phyloP scores from a whole-genome alignment of 2,888 invertebrate species.

The Catocala fraxini region DNA sequence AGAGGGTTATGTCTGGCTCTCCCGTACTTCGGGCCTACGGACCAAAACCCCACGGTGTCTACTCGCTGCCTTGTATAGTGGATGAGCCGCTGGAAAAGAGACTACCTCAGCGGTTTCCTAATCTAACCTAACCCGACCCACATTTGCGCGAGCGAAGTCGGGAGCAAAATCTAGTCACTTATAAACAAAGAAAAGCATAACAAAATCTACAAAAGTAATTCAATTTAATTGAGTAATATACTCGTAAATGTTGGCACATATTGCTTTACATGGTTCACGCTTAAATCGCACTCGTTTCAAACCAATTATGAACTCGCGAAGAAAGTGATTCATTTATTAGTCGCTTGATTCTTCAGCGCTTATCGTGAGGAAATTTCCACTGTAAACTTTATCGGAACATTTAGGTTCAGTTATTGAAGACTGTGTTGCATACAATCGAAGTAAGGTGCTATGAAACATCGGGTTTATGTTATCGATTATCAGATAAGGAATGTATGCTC shows the following conservation, averaged over 20 bases:
- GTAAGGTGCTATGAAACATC: neutral
- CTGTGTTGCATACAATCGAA: conserved; percentile 7
- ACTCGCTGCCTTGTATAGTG: too few relatives aligned
- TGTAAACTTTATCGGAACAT: conserved; percentile 34
- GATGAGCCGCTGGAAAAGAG: too few relatives aligned
- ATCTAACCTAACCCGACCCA: too few relatives aligned
- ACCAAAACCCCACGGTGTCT: too few relatives aligned
- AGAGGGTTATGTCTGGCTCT: too few relatives aligned
- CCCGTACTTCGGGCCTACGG: too few relatives aligned
- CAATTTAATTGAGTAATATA: neutral
- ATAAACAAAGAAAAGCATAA: too few relatives aligned
- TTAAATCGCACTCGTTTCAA: conserved; percentile 3
- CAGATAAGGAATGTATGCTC: neutral
- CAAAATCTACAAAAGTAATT: too few relatives aligned
- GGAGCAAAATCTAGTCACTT: too few relatives aligned
- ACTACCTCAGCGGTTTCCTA: too few relatives aligned
- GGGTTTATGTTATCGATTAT: conserved; percentile 8
- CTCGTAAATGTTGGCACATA: neutral
- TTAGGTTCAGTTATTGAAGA: conserved; percentile 27
- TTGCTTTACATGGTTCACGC: neutral
- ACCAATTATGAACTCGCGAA: conserved; percentile 1
- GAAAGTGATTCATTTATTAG: conserved; percentile 21
- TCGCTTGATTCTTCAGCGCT: conserved; percentile 19
- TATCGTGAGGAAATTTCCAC: conserved; percentile 48
- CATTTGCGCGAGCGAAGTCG: too few relatives aligned